Percentiles rank a stretch among this genome's conserved stretches.
Evolutionary conservation across 2,888 invertebrate species (phyloP).

Genomic region (Chouioia cunea): DNA sequence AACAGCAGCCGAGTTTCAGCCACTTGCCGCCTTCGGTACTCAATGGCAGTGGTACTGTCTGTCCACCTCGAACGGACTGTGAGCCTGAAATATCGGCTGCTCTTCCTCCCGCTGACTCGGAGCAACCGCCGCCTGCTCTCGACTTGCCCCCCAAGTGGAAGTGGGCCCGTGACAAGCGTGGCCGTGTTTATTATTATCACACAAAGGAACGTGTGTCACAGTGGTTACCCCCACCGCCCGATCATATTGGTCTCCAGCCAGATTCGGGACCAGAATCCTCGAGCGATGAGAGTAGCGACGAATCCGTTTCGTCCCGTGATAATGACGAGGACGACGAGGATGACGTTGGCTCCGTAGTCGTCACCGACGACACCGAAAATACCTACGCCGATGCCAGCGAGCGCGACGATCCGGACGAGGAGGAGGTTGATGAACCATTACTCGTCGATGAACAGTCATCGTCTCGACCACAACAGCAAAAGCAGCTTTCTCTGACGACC

Average conservation of each 20-base stretch:
- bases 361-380: no score
- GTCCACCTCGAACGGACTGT: no score
- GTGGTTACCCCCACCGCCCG: conserved; percentile 78
- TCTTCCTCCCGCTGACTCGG: conserved; percentile 8
- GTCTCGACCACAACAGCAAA: conserved; percentile 26
- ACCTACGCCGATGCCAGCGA: no score
- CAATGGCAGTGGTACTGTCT: no score
- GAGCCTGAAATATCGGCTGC: neutral
- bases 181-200: conserved; percentile 93
- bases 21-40: no score
- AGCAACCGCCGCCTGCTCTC: conserved; percentile 61
- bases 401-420: conserved; percentile 50
- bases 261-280: conserved; percentile 67
- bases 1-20: conserved; percentile 8
- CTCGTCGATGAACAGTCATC: conserved; percentile 47
- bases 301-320: conserved; percentile 62
- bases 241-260: conserved; percentile 64
- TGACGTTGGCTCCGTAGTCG: no score
- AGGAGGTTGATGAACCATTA: conserved; percentile 51
- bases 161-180: conserved; percentile 83
- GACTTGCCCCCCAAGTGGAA: conserved; percentile 91
- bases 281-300: conserved; percentile 54
- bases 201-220: conserved; percentile 81
- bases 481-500: no score
- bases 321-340: conserved; percentile 69